Base-by-base conservation (phyloP, 2,888 invertebrate genomes). In the Athalia rosae region DNA sequence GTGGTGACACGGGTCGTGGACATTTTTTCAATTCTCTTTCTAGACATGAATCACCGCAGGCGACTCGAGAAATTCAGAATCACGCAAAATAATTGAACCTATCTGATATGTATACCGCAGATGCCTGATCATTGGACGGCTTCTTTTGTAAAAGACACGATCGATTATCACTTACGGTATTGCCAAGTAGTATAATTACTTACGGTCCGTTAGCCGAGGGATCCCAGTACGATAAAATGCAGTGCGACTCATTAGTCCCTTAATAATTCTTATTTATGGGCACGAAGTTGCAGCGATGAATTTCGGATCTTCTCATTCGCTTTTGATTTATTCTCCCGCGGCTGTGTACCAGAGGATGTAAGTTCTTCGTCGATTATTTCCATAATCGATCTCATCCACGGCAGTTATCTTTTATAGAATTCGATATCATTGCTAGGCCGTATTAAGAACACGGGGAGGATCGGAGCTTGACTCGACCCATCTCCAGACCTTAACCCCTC, bases 121-220 rank as follows among this genome's bases (percentile, higher is more conserved):
- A n/a, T 13, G 7, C 28, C 58, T 9, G 4, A 13, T n/a, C 64
- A 45, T 45, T 45, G 13, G 3, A 47, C 8, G 48, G 3, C 50
- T 9, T 50, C 28, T 11, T 53, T n/a, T 50, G 11, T 53, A 28
- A 28, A 3, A 7, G 28, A 50, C 41, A 53, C 48, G 48, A 67
- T 67, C 41, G 48, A 67, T 48, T 67, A 67, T 67, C 67, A 67
- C 53, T 67, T 67, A 67, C 15, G 53, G 53, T 28, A 28, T 53
- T 11, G 9, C 9, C 53, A 50, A 15, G 53, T 53, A 53, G 67
- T 48, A 28, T 67, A 67, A 67, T 67, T 67, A 53, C 67, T 15
- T 50, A 28, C 67, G n/a, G 50, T 67, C 53, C 67, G 41, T 67
- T 67, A 66, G 53, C 28, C 53, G n/a, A 9, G 15, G 50, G 53